phyloP scores from a whole-genome alignment of 2,888 invertebrate species.

The Embidobia sp. region DNA sequence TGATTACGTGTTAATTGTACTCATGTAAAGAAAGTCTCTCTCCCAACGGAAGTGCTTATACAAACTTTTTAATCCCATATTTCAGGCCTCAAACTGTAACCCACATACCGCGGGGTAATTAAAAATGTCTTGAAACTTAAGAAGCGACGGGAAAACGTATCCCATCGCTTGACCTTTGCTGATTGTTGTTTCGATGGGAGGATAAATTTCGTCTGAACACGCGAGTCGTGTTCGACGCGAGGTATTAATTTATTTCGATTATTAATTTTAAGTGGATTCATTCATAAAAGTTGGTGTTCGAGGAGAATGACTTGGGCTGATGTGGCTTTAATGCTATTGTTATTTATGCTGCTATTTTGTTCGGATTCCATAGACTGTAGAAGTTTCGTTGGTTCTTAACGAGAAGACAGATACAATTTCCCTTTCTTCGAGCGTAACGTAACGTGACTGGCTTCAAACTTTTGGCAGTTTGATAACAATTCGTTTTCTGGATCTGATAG shows the following conservation, averaged over 20 bases:
- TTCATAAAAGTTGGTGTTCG: not conserved
- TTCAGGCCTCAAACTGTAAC: constrained; percentile 15
- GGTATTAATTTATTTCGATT: constrained; percentile 19
- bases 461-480: no score
- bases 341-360: no score
- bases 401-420: no score
- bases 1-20: constrained; percentile 64
- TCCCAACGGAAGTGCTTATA: constrained; percentile 53
- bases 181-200: not conserved
- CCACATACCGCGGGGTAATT: constrained; percentile 24
- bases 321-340: no score
- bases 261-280: constrained; percentile 14
- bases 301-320: no score
- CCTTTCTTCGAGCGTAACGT: no score
- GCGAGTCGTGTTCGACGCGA: constrained; percentile 6
- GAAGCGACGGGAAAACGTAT: no score
- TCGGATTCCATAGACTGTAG: no score
- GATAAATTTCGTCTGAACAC: constrained; percentile 10
- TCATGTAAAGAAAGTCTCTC: constrained; percentile 63
- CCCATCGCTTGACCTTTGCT: constrained; percentile 23
- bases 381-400: no score
- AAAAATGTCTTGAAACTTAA: no score
- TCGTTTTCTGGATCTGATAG: no score
- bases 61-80: constrained; percentile 47
- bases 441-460: no score